Percentiles rank a stretch among this genome's conserved stretches.
phyloP scores from a whole-genome alignment of 1,140 invertebrate genomes.

The Zaprionus kolodkinae region DNA sequence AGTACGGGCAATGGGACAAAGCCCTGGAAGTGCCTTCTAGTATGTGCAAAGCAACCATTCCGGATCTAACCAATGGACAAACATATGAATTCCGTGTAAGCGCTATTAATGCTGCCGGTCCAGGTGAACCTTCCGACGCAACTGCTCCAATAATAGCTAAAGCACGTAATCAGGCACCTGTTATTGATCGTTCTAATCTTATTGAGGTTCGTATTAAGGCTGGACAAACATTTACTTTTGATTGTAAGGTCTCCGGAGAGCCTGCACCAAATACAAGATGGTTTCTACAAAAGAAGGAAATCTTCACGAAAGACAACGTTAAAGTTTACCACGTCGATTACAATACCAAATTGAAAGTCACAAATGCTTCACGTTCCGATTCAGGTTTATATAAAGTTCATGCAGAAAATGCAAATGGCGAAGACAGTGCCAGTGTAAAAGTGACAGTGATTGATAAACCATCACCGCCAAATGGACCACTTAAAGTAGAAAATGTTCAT shows the following conservation, averaged over 20 bases:
- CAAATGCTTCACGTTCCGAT: conserved; percentile 93
- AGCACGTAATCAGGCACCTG: conserved; percentile 96
- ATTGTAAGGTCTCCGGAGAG: conserved; percentile 93
- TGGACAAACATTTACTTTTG: conserved; percentile 89
- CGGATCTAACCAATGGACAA: conserved; percentile 95
- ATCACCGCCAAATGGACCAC: conserved; percentile 94
- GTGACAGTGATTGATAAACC: conserved; percentile 97
- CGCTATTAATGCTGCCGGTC: conserved; percentile 97
- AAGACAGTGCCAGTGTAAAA: conserved; percentile 95
- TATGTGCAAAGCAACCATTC: conserved; percentile 93
- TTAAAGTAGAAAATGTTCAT: conserved; percentile 92
- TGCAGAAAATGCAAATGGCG: conserved; percentile 97
- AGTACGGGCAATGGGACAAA: conserved; percentile 96
- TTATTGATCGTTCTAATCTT: conserved; percentile 93
- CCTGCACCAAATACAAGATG: conserved; percentile 96
- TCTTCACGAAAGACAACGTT: conserved; percentile 89
- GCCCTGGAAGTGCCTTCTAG: conserved; percentile 88
- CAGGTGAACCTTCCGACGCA: conserved; percentile 95
- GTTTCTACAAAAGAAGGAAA: conserved; percentile 90
- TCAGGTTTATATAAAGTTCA: conserved; percentile 96
- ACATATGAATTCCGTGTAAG: conserved; percentile 95
- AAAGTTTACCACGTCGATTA: conserved; percentile 91
- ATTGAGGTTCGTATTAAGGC: conserved; percentile 96
- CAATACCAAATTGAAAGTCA: conserved; percentile 94
- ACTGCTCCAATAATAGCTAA: conserved; percentile 98